Percentiles rank a stretch among this genome's conserved stretches.
Conservation (phyloP, 2,113 vertebrate species). For the Saccopteryx leptura region DNA sequence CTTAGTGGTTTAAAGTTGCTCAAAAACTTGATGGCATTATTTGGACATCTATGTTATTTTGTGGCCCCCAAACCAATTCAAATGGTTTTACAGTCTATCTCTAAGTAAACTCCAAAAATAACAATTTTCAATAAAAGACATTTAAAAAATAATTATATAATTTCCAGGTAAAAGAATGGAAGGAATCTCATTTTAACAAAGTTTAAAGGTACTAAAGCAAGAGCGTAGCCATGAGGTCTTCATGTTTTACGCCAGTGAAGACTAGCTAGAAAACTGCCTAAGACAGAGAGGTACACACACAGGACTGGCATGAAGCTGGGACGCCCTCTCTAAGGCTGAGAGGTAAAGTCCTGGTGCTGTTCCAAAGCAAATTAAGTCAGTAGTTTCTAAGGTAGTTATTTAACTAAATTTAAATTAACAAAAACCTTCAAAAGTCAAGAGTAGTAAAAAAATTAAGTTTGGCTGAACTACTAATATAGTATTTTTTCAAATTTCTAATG, state of each 20-base stretch:
- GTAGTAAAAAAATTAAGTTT: background rate
- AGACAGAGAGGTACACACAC: background rate
- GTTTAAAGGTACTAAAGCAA: background rate
- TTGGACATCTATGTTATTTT: background rate
- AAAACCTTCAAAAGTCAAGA: background rate
- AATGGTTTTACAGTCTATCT: background rate
- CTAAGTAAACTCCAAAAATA: background rate
- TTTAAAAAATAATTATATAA: background rate
- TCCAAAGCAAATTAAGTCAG: constrained; percentile 3
- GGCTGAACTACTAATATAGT: background rate
- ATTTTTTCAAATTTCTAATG: background rate
- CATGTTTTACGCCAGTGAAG: background rate
- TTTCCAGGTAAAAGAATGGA: background rate
- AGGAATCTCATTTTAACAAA: background rate
- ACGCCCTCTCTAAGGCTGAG: background rate
- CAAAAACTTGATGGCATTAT: background rate
- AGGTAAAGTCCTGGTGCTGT: background rate
- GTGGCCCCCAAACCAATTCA: background rate
- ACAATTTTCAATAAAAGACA: background rate
- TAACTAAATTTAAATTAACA: constrained; percentile 17
- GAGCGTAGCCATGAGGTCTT: background rate
- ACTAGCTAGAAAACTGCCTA: background rate
- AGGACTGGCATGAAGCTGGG: background rate
- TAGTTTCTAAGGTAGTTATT: background rate
- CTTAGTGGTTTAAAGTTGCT: background rate